Base-by-base conservation (phyloP, 2,113 vertebrate species). In the Platanista minor region DNA sequence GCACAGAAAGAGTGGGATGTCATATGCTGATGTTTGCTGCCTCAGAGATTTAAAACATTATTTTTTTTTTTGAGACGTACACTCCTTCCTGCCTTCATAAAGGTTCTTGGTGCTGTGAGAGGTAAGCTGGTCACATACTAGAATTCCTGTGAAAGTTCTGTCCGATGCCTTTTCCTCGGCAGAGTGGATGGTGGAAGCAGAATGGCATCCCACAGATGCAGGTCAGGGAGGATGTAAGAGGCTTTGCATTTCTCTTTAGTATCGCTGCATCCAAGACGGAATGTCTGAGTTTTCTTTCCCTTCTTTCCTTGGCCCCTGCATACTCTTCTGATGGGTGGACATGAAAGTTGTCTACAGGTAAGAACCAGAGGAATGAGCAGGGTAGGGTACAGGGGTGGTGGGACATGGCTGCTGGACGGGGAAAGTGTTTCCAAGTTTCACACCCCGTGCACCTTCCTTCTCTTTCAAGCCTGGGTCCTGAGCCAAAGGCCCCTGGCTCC, bases 271-370 rank as follows among this genome's bases (percentile, higher is more conserved):
- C 90, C 43, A 54, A 77, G 91, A 82, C 61, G 12, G 89, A 89
- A 62, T 97, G 57, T 96, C 97, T 98, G 97, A 96, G 97, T 97
- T 75, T 95, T 97, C 83, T 97, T 78, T 97, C 96, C 97, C 97
- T 93, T 97, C 96, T 91, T 64, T 31, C 83, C 87, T 83, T 78
- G 25, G 6, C 89, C 93, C 59, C 87, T 54, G 91, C 97, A 57
- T 94, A 90, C 95, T 95, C 94, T 91, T 91, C 95, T 94, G 93
- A 97, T 98, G 94, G 94, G 91, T 97, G 97, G 94, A 97, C 80
- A 84, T 91, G 96, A 92, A 86, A 96, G 75, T 93, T 96, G 33
- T 90, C 77, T 82, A 10, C 92, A 98, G 96, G 97, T 97, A 97
- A 97, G 97, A 95, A 69, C 57, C 90, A 91, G 80, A 96, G 52